These are phyloP conservation scores for Gambusia affinis DNA, from an alignment of 2,113 vertebrate species.

Conservation along the genomic window DNA sequence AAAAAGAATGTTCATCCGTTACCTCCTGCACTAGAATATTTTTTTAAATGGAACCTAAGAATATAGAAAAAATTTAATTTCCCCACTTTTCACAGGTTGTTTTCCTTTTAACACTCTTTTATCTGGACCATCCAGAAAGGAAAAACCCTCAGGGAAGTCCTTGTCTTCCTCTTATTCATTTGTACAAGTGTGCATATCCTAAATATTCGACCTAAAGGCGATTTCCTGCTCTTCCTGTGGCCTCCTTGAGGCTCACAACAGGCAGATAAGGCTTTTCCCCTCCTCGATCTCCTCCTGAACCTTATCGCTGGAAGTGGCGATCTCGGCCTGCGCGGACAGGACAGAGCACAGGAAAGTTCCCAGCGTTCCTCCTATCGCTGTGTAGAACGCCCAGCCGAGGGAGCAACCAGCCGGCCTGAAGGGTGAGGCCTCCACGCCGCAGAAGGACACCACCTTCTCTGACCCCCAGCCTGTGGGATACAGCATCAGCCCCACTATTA, in stretches of 20 bases:
- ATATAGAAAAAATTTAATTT: not conserved
- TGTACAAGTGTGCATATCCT: not conserved
- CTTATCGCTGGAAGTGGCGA: constrained; percentile 98
- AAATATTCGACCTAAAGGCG: not conserved
- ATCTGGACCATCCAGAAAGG: not conserved
- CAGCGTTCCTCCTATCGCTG: constrained; percentile 91
- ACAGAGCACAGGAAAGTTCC: constrained; percentile 93
- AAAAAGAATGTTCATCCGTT: not conserved
- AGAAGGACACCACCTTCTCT: constrained; percentile 89
- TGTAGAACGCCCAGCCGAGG: constrained; percentile 97
- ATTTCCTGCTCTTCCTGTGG: not conserved
- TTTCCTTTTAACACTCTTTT: constrained; percentile 27
- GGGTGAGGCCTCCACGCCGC: constrained; percentile 87
- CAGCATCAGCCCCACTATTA: constrained; percentile 94
- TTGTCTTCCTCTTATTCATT: constrained; percentile 9
- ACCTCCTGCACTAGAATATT: not conserved
- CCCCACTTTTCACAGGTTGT: constrained; percentile 5
- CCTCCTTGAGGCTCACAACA: constrained; percentile 82
- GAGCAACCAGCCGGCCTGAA: constrained; percentile 90
- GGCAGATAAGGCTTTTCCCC: constrained; percentile 96
- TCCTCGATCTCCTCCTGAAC: constrained; percentile 99
- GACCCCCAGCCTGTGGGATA: constrained; percentile 98
- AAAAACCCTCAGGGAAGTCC: not conserved
- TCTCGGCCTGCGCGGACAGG: constrained; percentile 95
- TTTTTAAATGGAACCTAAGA: not conserved